These are phyloP conservation scores for Rhizoglyphus robini DNA, from an alignment of 1,140 invertebrate genomes.

Conservation along the genomic window DNA sequence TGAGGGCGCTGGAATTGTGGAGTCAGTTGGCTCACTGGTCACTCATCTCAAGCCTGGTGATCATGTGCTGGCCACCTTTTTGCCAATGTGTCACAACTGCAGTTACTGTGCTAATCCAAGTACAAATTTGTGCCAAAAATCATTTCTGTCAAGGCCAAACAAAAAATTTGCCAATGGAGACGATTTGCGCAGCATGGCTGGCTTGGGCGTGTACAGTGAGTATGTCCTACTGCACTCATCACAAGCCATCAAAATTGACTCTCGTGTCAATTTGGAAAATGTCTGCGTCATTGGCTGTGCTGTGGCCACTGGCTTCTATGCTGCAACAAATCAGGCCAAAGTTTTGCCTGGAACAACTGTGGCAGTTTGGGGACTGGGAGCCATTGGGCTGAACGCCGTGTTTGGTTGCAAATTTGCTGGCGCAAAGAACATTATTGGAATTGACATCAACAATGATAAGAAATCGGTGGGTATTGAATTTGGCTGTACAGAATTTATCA, in stretches of 20 bases:
- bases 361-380: background rate
- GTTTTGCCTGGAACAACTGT: background rate
- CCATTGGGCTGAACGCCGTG: too few relatives aligned
- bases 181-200: background rate
- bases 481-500: background rate
- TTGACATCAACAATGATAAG: too few relatives aligned
- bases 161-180: background rate
- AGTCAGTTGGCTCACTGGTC: background rate
- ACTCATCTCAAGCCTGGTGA: background rate
- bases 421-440: too few relatives aligned
- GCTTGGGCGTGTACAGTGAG: background rate
- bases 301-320: too few relatives aligned
- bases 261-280: too few relatives aligned
- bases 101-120: background rate
- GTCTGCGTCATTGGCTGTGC: too few relatives aligned
- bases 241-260: background rate
- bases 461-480: background rate
- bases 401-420: background rate
- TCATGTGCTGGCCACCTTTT: too few relatives aligned
- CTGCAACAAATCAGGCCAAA: too few relatives aligned
- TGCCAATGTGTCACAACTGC: too few relatives aligned
- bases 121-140: background rate
- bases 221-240: background rate
- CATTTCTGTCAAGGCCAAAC: background rate
- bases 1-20: too few relatives aligned